Base-by-base conservation (phyloP, 1,140 invertebrate species). In the Drosophila pallidifrons region DNA sequence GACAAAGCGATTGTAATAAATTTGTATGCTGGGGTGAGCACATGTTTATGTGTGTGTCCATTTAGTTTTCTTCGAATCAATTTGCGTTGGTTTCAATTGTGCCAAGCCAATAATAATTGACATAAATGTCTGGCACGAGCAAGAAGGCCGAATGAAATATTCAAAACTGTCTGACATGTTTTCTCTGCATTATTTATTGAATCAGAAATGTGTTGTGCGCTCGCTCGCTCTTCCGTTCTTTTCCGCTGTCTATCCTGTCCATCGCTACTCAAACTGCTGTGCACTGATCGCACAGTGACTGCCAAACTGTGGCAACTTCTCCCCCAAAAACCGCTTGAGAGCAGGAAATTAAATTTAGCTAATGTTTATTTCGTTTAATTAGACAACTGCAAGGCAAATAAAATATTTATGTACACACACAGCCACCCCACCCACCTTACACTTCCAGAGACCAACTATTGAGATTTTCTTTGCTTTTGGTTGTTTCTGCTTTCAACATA, bases 341-440 rank as follows among this genome's bases (percentile, higher is more conserved):
- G 79, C 46, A 65, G 66, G 72, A 87, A 82, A 87, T 82, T 80
- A 77, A 87, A 80, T 80, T 87, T 88, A 88, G 82, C 77, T 75
- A 45, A 87, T 87, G 82, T 87, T 87, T 87, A 87, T 87, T 79
- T 79, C 83, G 79, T 88, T 87, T 88, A 88, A 87, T 87, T 88
- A 87, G 82, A 83, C 77, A 87, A 88, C 83, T 87, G 83, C 77
- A 87, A 83, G 59, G 80, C 80, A 83, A 88, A 88, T 83, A 75
- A 88, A 88, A 87, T 87, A 87, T 88, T 87, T 82, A 87, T 82
- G 69, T 88, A 88, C 69, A 74, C 73, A 73, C 80, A 72, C 43
- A 76, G 11, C 30, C 16, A 13, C 32, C 13, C 28, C 15, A 16
- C n/a, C 15, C 15, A n/a, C 20, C 16, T 10, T 45, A 32, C 49